phyloP scores from a whole-genome alignment of 2,113 vertebrate species.

The Phycodurus eques region DNA sequence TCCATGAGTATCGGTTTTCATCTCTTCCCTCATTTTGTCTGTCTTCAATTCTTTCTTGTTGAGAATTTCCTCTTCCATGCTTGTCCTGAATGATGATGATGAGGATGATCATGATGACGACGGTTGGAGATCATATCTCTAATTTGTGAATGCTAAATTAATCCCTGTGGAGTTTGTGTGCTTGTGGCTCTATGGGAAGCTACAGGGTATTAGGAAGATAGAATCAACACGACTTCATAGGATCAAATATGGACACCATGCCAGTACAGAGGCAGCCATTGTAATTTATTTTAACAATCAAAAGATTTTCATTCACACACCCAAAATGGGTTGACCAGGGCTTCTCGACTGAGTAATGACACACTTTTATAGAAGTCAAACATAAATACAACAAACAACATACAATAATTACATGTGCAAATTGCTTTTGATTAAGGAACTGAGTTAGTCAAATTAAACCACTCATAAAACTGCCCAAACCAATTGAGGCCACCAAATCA shows the following conservation, averaged over 20 bases:
- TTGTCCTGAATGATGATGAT: conserved; percentile 51
- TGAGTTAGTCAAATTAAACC: too few relatives aligned
- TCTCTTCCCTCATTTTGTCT: conserved; percentile 45
- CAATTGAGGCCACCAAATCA: too few relatives aligned
- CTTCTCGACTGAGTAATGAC: not conserved
- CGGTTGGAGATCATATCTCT: conserved; percentile 58
- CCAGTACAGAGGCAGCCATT: conserved; percentile 36
- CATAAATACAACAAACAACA: not conserved
- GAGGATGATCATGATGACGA: conserved; percentile 45
- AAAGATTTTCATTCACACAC: not conserved
- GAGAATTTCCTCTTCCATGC: conserved; percentile 38
- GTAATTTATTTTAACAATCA: conserved; percentile 46
- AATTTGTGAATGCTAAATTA: conserved; percentile 69
- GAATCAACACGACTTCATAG: conserved; percentile 60
- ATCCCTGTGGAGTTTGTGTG: conserved; percentile 57
- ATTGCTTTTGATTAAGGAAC: not conserved
- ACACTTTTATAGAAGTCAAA: not conserved
- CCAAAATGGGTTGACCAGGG: not conserved
- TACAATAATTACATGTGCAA: not conserved
- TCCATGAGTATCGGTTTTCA: conserved; percentile 47
- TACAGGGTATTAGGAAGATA: conserved; percentile 66
- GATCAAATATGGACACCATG: conserved; percentile 58
- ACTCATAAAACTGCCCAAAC: too few relatives aligned
- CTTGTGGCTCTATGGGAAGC: conserved; percentile 50
- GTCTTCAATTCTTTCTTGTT: conserved; percentile 27